Percentiles rank a stretch among this genome's conserved stretches.
These are phyloP conservation scores for Nesidiocoris tenuis DNA, from an alignment of 2,888 invertebrate species.

Conservation along the genomic window DNA sequence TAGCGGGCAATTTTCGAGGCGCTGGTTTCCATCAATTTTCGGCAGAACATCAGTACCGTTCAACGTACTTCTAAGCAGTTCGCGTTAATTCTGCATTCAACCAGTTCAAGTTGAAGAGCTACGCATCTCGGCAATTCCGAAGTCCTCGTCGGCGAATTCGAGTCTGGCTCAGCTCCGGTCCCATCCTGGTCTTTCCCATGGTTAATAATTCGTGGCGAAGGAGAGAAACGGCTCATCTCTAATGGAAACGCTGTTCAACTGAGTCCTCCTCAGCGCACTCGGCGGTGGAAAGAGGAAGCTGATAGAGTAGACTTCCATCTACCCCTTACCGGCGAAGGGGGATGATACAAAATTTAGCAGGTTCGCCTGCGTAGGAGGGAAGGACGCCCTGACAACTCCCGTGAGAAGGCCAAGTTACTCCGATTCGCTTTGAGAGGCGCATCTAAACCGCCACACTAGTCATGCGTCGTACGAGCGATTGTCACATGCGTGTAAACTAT, in stretches of 20 bases:
- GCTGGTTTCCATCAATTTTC: too few species aligned
- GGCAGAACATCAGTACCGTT: too few species aligned
- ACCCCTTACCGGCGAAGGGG: background rate
- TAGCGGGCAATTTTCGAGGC: too few species aligned
- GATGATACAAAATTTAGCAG: slow-evolving; percentile 6
- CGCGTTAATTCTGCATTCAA: background rate
- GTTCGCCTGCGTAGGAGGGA: background rate
- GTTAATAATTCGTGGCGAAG: background rate
- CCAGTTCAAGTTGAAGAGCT: background rate
- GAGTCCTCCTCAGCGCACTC: slow-evolving; percentile 11
- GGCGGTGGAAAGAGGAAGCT: background rate
- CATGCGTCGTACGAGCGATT: too few species aligned
- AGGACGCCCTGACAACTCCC: background rate
- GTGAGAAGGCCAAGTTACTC: slow-evolving; percentile 1
- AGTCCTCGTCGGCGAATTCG: background rate
- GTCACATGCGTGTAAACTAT: too few species aligned
- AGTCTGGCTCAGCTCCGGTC: background rate
- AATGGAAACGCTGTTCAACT: slow-evolving; percentile 40
- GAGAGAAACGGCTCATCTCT: slow-evolving; percentile 31
- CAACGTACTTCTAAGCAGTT: too few species aligned
- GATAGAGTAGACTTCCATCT: background rate
- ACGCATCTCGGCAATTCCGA: background rate
- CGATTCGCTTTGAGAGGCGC: too few species aligned
- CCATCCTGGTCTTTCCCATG: background rate
- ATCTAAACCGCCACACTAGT: too few species aligned